These are phyloP conservation scores for Agrochola lychnidis DNA, from an alignment of 2,888 invertebrate genomes.

Conservation along the genomic window DNA sequence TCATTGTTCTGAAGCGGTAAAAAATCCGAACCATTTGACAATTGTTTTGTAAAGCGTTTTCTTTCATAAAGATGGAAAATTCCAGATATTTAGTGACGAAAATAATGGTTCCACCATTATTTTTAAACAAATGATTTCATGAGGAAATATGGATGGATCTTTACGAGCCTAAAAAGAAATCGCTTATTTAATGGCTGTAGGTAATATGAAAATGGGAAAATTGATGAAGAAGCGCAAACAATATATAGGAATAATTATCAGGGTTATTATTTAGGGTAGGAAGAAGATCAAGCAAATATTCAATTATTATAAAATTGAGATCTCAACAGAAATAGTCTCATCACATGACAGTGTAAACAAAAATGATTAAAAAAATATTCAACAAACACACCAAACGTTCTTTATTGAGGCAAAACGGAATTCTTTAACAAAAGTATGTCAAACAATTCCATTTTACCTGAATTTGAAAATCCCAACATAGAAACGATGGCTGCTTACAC, in stretches of 20 bases:
- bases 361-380: background rate
- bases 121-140: slow-evolving; percentile 30
- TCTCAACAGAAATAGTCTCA: background rate
- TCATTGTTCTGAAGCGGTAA: slow-evolving; percentile 50
- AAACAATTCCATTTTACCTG: slow-evolving; percentile 62
- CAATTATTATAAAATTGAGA: background rate
- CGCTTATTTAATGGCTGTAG: background rate
- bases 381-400: background rate
- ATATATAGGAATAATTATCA: no score
- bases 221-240: background rate
- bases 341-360: background rate
- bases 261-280: no score
- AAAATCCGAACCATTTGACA: slow-evolving; percentile 55
- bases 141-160: slow-evolving; percentile 5
- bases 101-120: slow-evolving; percentile 17
- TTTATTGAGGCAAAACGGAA: slow-evolving; percentile 18
- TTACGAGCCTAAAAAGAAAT: slow-evolving; percentile 6
- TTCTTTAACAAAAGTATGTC: slow-evolving; percentile 47
- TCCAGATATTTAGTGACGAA: slow-evolving; percentile 18
- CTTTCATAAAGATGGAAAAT: slow-evolving; percentile 33
- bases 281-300: background rate
- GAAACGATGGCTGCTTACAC: slow-evolving; percentile 54
- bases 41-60: slow-evolving; percentile 41
- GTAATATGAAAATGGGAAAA: background rate
- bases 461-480: slow-evolving; percentile 52